Percentiles rank a stretch among this genome's conserved stretches.
Evolutionary conservation across 2,113 vertebrate species (phyloP).

Genomic region (Gobius niger): DNA sequence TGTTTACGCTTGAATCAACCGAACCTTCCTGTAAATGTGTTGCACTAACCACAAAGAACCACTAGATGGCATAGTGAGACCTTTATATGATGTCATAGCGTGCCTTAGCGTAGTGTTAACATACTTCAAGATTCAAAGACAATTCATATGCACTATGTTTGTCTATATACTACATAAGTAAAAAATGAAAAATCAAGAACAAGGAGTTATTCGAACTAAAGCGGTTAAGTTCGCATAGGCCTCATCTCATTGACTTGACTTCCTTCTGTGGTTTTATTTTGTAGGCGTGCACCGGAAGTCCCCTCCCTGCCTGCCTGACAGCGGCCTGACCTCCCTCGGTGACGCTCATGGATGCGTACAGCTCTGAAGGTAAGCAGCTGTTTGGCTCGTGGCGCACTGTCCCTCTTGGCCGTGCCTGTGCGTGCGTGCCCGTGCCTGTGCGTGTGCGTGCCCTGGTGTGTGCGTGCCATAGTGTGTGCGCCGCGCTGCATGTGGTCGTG

Average conservation of each 20-base stretch:
- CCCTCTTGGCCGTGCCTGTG: background rate
- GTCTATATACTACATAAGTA: too few relatives aligned
- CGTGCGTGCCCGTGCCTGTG: background rate
- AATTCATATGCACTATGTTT: too few relatives aligned
- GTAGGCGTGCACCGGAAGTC: slow-evolving; percentile 4
- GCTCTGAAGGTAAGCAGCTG: slow-evolving; percentile 29
- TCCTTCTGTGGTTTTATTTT: slow-evolving; percentile 3
- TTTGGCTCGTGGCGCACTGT: background rate
- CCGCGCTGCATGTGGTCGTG: too few relatives aligned
- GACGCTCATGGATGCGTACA: background rate
- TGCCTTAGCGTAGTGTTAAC: too few relatives aligned
- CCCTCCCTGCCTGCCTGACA: background rate
- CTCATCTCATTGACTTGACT: background rate
- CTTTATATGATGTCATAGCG: background rate
- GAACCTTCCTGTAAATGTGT: background rate
- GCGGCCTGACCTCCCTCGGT: background rate
- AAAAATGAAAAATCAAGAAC: too few relatives aligned
- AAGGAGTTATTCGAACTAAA: too few relatives aligned
- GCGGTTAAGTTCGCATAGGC: too few relatives aligned
- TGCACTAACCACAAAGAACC: background rate
- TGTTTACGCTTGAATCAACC: background rate
- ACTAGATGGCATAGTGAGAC: background rate
- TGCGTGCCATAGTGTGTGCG: background rate
- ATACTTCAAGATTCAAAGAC: too few relatives aligned
- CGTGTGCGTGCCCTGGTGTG: background rate